Base-by-base conservation (phyloP, 2,888 invertebrate genomes). In the Nemotelus nigrinus region DNA sequence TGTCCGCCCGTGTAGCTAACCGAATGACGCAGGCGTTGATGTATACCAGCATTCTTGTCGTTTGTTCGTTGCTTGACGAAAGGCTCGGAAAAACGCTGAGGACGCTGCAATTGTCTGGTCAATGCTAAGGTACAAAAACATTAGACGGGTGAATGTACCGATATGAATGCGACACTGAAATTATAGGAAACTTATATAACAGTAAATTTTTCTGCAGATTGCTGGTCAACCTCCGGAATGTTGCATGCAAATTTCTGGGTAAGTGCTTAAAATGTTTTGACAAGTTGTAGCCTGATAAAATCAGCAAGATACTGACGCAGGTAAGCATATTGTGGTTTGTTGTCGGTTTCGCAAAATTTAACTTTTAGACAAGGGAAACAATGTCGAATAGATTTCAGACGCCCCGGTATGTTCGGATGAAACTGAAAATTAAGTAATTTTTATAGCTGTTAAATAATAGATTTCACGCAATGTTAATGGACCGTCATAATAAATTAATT, bases 91-190 rank as follows among this genome's bases (percentile, higher is more conserved):
- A 25, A 25, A 25, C 25, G 25, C 41, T 8, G 60, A 63, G 74
- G 60, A 60, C 53, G 57, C 70, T 55, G 25, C 57, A 70, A 39
- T 47, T 50, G 43, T 25, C 25, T 25, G 25, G 25, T 25, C 25
- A 25, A 25, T 25, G 25, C 25, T 25, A 25, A 25, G 1, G 10
- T 48, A 4, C 45, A 60, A 7, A 45, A 25, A 25, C 44, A 45
- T 58, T 39, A 8, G 63, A 74, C 63, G 50, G 74, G 74, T 74
- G 74, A 74, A 74, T 50, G 74, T 60, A 74, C 74, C 55, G 50
- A 50, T 74, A 63, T 74, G 10, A 39, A 25, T 39, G 74, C 53
- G 41, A 72, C 57, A 63, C 39, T 63, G 5, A 4, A 72, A 45
- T 41, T 70, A 41, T 47, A 70, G 44, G 45, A 41, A 58, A 10